Evolutionary conservation across 2,888 invertebrate species (phyloP).

Genomic region (Autographa pulchrina): DNA sequence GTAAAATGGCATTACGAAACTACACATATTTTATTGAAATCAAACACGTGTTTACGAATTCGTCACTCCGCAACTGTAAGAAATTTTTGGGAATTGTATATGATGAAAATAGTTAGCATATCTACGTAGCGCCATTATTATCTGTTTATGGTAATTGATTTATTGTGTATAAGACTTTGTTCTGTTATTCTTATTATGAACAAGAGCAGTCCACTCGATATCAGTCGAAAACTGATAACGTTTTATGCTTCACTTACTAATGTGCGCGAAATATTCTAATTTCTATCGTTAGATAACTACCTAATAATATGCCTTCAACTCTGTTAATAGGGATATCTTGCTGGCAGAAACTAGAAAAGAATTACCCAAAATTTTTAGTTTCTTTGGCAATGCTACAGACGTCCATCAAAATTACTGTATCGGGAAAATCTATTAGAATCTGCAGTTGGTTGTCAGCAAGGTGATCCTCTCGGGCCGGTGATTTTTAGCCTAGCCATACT

Average conservation of each 20-base stretch:
- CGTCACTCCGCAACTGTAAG: neutral
- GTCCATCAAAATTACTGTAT: too few relatives aligned
- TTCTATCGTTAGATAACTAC: neutral
- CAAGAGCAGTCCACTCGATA: constrained; percentile 13
- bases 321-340: too few relatives aligned
- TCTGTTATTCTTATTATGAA: constrained; percentile 2
- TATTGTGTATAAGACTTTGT: neutral
- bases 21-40: constrained; percentile 11
- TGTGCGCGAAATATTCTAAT: constrained; percentile 19
- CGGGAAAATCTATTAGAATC: too few relatives aligned
- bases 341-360: too few relatives aligned
- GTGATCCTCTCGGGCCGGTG: too few relatives aligned
- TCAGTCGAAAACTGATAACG: constrained; percentile 18
- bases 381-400: too few relatives aligned
- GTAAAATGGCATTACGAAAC: constrained; percentile 15
- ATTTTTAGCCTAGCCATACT: too few relatives aligned
- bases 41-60: neutral
- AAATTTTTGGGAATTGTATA: neutral
- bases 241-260: neutral
- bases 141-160: constrained; percentile 2
- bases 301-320: too few relatives aligned
- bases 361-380: too few relatives aligned
- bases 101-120: neutral
- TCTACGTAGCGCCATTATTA: constrained; percentile 4
- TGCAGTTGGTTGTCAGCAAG: too few relatives aligned